phyloP scores from a whole-genome alignment of 2,113 vertebrate species.

The Cyphomyrus discorhynchus region DNA sequence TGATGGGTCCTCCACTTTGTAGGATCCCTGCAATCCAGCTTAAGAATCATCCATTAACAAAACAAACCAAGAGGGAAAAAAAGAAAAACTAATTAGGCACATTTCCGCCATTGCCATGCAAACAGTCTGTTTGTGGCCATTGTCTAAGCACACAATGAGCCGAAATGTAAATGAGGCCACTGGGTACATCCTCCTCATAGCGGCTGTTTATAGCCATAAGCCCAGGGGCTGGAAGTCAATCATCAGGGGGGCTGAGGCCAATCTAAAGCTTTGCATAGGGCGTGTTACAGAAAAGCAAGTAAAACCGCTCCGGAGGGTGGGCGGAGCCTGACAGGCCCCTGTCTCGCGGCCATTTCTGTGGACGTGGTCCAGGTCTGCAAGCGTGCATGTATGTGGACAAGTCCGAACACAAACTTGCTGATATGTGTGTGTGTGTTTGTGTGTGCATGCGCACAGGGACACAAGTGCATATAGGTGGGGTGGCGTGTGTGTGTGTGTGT shows the following conservation, averaged over 20 bases:
- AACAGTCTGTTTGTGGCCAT: not conserved
- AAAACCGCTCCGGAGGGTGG: not conserved
- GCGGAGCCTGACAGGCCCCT: not conserved
- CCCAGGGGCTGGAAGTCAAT: not conserved
- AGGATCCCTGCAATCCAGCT: not conserved
- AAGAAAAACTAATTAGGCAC: not conserved
- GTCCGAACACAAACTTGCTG: not conserved
- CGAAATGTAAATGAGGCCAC: not conserved
- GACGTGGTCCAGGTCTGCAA: not conserved
- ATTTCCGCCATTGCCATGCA: not conserved
- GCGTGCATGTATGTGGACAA: not conserved
- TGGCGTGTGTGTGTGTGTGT: not conserved
- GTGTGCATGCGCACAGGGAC: too few species aligned
- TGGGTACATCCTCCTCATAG: not conserved
- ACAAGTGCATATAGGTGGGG: too few species aligned
- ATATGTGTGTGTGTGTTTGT: too few species aligned
- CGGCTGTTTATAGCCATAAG: not conserved
- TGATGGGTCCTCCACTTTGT: not conserved
- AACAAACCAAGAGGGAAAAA: not conserved
- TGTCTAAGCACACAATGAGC: constrained; percentile 7
- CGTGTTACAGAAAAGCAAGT: not conserved
- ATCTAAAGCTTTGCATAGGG: not conserved
- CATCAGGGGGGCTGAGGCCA: not conserved
- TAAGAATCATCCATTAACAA: constrained; percentile 9
- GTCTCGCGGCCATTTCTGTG: not conserved